Evolutionary conservation across 2,888 invertebrate genomes (phyloP), one percentile per base, ranked within the genome.

Genomic region (Conops quadrifasciatus): DNA sequence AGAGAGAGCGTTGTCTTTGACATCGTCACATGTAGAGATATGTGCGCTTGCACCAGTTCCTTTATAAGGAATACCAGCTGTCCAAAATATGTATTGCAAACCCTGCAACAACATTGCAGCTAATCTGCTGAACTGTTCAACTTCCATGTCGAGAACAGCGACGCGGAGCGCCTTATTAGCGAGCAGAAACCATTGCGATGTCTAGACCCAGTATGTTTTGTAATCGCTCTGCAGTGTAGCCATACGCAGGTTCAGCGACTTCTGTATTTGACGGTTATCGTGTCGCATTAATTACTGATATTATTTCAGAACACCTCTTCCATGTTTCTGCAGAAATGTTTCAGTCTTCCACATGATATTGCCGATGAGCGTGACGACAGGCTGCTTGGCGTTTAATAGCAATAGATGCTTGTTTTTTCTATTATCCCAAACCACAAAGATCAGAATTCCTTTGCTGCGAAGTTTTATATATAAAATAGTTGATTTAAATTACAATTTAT

Each of bases 291-390:
- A 77, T 78, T 88, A 89, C 69, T 86, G 86, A 72, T 80, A 79
- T 71, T 88, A 86, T 59, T n/a, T n/a, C n/a, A n/a, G n/a, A n/a
- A n/a, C n/a, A n/a, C n/a, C n/a, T n/a, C n/a, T n/a, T n/a, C n/a
- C 87, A 83, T 90, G 89, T 77, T 89, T 89, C 60, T 88, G 85
- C 3, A 97, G 87, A 85, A 97, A 97, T 77, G 90, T 89, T 82
- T 92, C 93, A 0, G 97, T 94, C 80, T 93, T 91, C 95, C 96
- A 97, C 68, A 94, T 84, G 19, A 93, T 88, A 80, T 93, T 93
- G 1, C 94, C 95, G 71, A 91, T 88, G 45, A 98, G 86, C 60
- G 92, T 91, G 71, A 96, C 91, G 45, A 92, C 93, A 75, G 93
- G 92, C 59, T 93, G 89, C 90, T 93, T 95, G 81, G 89, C 90